Conservation (phyloP, 2,113 vertebrate species). For the Crotophaga sulcirostris region DNA sequence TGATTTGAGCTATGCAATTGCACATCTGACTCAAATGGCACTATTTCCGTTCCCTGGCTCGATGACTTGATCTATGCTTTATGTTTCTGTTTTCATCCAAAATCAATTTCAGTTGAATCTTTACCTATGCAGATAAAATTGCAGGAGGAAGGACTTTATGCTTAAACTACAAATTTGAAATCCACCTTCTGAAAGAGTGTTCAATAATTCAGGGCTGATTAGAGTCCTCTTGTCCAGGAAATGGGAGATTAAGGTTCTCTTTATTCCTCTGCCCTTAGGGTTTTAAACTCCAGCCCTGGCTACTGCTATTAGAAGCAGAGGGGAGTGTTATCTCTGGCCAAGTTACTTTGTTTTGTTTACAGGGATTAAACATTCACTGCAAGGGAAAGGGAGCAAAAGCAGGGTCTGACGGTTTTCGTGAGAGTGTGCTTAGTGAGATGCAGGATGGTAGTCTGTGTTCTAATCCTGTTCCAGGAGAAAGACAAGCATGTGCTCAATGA, state of each 20-base stretch:
- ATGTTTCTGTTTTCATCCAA: conserved; percentile 28
- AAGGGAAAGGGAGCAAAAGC: not conserved
- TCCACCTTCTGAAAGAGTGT: not conserved
- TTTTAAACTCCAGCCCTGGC: not conserved
- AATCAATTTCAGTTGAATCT: conserved; percentile 38
- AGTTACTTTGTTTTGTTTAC: not conserved
- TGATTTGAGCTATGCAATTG: not conserved
- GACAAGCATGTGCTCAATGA: not conserved
- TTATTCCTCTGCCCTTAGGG: not conserved
- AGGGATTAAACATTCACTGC: not conserved
- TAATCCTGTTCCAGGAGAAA: not conserved
- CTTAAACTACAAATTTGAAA: conserved; percentile 17
- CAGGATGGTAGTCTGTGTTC: not conserved
- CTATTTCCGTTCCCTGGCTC: conserved; percentile 8
- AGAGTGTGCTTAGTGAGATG: not conserved
- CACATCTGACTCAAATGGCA: not conserved
- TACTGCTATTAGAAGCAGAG: not conserved
- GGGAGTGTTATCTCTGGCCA: not conserved
- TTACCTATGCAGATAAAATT: not conserved
- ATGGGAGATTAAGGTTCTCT: not conserved
- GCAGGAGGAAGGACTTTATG: conserved; percentile 8
- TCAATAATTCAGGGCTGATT: conserved; percentile 23
- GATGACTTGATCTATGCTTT: not conserved
- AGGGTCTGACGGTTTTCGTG: not conserved
- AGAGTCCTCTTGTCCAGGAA: not conserved